Conservation (phyloP, 2,888 invertebrate genomes). For the Helobdella robusta region DNA sequence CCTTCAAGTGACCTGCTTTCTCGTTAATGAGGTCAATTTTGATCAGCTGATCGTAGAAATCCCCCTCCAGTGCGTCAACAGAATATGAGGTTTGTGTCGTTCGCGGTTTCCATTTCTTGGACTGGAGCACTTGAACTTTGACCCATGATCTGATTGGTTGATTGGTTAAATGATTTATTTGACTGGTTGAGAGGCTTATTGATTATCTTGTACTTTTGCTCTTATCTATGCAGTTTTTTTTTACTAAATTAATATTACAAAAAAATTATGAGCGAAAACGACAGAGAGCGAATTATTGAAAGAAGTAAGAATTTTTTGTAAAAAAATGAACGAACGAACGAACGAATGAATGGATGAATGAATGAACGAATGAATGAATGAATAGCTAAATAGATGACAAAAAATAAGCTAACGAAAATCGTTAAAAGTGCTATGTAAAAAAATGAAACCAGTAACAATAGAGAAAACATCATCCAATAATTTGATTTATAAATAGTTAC, state of each 20-base stretch:
- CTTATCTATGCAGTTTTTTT: too few species aligned
- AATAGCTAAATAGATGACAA: not conserved
- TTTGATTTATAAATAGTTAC: too few species aligned
- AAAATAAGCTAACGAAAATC: too few species aligned
- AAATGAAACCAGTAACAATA: too few species aligned
- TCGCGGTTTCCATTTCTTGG: slow-evolving; percentile 6
- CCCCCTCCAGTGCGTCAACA: not conserved
- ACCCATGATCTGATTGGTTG: not conserved
- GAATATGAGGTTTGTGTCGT: not conserved
- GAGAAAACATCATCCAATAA: too few species aligned
- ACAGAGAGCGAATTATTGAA: not conserved
- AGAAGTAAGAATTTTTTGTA: not conserved
- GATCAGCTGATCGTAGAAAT: slow-evolving; percentile 9
- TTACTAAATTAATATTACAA: too few species aligned
- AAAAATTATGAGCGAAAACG: not conserved
- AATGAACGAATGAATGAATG: slow-evolving; percentile 3
- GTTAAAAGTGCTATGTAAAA: too few species aligned
- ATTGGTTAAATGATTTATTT: too few species aligned
- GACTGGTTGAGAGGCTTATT: too few species aligned
- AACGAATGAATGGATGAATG: slow-evolving; percentile 3
- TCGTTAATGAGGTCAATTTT: not conserved
- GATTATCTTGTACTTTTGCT: too few species aligned
- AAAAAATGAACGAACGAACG: slow-evolving; percentile 1
- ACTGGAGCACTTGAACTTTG: not conserved
- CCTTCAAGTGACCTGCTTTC: not conserved